These are phyloP conservation scores for Blastomussa wellsi DNA, from an alignment of 92 coral and sea anemone genomes.

Conservation along the genomic window DNA sequence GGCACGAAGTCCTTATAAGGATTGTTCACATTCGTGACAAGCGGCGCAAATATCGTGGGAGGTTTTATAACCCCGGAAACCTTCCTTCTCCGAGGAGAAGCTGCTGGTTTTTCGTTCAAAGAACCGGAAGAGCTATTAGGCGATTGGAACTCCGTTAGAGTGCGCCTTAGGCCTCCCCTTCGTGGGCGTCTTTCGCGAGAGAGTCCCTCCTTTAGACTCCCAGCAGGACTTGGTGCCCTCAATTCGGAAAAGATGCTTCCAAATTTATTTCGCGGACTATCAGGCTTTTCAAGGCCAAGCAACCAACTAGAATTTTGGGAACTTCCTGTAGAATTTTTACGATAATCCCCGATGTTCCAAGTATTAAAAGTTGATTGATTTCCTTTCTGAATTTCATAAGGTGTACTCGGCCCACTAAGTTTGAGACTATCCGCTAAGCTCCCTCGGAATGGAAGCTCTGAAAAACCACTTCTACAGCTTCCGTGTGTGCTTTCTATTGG, in stretches of 20 bases:
- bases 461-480: constrained; percentile 27
- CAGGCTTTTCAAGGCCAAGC: neutral
- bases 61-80: constrained; percentile 70
- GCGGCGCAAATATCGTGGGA: constrained; percentile 75
- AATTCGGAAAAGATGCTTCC: neutral
- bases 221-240: constrained; percentile 27
- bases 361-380: neutral
- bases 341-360: neutral
- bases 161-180: constrained; percentile 14
- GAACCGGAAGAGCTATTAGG: constrained; percentile 59
- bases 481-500: constrained; percentile 19
- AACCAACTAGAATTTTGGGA: neutral
- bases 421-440: constrained; percentile 14
- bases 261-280: constrained; percentile 12
- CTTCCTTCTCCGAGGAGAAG: constrained; percentile 63
- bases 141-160: constrained; percentile 32
- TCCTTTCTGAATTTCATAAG: constrained; percentile 3
- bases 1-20: constrained; percentile 89
- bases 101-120: constrained; percentile 31
- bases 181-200: neutral
- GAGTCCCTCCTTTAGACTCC: constrained; percentile 32
- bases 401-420: neutral
- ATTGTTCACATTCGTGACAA: constrained; percentile 70
- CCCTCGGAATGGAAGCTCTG: constrained; percentile 32
- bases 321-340: constrained; percentile 13